Evolutionary conservation across 2,113 vertebrate genomes (phyloP).

Genomic region (Phycodurus eques): DNA sequence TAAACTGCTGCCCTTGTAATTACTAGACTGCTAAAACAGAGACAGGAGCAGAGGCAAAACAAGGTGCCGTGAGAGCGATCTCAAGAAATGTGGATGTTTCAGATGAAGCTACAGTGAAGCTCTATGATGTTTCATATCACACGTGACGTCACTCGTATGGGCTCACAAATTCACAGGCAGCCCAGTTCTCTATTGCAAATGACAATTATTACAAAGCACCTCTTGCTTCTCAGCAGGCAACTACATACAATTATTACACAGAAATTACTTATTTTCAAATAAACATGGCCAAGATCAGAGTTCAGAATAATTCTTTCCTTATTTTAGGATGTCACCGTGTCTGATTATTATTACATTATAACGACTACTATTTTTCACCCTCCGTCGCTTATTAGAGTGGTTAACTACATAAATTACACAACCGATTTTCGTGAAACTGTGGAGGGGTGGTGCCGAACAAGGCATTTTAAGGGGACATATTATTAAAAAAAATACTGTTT

Average conservation of each 20-base stretch:
- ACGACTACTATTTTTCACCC: too few species aligned
- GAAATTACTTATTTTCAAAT: background rate
- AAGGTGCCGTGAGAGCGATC: slow-evolving; percentile 2
- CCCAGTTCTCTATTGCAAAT: background rate
- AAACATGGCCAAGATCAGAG: too few species aligned
- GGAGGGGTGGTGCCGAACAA: too few species aligned
- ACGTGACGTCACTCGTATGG: background rate
- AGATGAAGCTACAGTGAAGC: slow-evolving; percentile 1
- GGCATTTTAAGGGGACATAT: too few species aligned
- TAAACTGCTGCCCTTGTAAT: slow-evolving; percentile 36
- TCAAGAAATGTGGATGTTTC: background rate
- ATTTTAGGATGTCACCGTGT: too few species aligned
- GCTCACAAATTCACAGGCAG: background rate
- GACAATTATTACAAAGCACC: slow-evolving; percentile 28
- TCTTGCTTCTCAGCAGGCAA: slow-evolving; percentile 35
- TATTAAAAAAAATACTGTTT: too few species aligned
- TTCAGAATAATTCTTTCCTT: too few species aligned
- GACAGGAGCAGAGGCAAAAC: slow-evolving; percentile 12
- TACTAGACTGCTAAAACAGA: slow-evolving; percentile 45
- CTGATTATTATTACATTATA: too few species aligned
- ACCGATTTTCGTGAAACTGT: too few species aligned
- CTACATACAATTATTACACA: slow-evolving; percentile 20
- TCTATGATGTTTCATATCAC: slow-evolving; percentile 14
- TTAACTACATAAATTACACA: too few species aligned
- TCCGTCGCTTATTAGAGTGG: too few species aligned